These are phyloP conservation scores for Actinia equina DNA, from an alignment of 64 coral and sea anemone species.

Conservation along the genomic window DNA sequence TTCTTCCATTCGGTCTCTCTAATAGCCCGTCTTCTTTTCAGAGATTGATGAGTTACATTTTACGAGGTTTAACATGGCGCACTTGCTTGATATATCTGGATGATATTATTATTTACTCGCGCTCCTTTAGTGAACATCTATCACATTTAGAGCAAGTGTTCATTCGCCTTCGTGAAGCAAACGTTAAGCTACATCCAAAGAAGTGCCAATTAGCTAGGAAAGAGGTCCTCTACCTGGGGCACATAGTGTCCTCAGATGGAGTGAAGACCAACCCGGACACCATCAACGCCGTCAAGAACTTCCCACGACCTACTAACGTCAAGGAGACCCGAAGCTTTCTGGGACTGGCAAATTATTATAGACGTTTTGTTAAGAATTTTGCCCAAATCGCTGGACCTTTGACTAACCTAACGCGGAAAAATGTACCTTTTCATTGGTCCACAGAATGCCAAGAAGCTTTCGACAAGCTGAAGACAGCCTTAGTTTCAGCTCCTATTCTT, in stretches of 20 bases:
- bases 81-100: constrained; percentile 14
- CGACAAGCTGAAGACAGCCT: neutral
- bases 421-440: neutral
- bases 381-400: constrained; percentile 10
- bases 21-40: neutral
- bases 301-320: constrained; percentile 19
- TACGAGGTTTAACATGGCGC: constrained; percentile 1
- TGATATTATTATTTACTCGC: neutral
- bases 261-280: constrained; percentile 2
- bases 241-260: neutral
- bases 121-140: constrained; percentile 10
- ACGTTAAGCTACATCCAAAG: neutral
- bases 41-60: neutral
- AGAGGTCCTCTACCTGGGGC: constrained; percentile 6
- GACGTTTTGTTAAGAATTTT: constrained; percentile 32
- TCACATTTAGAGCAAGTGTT: constrained; percentile 5
- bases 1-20: neutral
- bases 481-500: neutral
- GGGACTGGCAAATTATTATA: constrained; percentile 48
- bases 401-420: neutral
- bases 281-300: neutral
- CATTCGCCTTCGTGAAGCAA: constrained; percentile 3
- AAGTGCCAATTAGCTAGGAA: constrained; percentile 22
- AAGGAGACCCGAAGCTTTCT: constrained; percentile 53
- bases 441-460: neutral